A percentile compares a stretch with the other conserved stretches of the same genome.
Conservation (phyloP, 2,113 vertebrate species). For the Burhinus bistriatus region DNA sequence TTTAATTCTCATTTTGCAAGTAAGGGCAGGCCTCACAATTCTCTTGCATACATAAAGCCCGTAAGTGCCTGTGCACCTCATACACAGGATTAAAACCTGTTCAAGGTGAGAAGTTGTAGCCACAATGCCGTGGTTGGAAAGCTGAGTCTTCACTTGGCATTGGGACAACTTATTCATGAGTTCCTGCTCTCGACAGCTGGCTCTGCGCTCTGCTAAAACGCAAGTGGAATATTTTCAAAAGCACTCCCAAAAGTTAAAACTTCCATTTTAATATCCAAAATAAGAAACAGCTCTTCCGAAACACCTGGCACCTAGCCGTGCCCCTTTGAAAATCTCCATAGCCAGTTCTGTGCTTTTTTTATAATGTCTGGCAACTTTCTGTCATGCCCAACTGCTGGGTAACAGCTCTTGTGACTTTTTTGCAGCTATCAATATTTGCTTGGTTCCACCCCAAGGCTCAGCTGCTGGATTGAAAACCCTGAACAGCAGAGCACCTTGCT, state of each 20-base stretch:
- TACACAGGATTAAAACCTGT: constrained; percentile 16
- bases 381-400: not conserved
- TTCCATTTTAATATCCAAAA: not conserved
- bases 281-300: not conserved
- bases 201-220: not conserved
- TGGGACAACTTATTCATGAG: not conserved
- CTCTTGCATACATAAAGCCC: constrained; percentile 10
- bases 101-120: constrained; percentile 12
- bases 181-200: not conserved
- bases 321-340: not conserved
- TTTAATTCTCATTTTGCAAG: constrained; percentile 26
- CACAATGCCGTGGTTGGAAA: constrained; percentile 1
- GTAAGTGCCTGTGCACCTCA: not conserved
- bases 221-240: not conserved
- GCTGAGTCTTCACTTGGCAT: constrained; percentile 7
- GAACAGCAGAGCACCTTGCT: not conserved
- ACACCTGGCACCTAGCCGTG: not conserved
- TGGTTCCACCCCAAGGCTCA: not conserved
- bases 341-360: not conserved
- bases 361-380: not conserved
- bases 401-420: not conserved
- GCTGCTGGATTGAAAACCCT: not conserved
- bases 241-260: not conserved
- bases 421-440: not conserved
- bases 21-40: not conserved